A percentile compares a stretch with the other conserved stretches of the same genome.
Evolutionary conservation across 2,888 invertebrate species (phyloP).

Genomic region (Bhutanitis thaidina): DNA sequence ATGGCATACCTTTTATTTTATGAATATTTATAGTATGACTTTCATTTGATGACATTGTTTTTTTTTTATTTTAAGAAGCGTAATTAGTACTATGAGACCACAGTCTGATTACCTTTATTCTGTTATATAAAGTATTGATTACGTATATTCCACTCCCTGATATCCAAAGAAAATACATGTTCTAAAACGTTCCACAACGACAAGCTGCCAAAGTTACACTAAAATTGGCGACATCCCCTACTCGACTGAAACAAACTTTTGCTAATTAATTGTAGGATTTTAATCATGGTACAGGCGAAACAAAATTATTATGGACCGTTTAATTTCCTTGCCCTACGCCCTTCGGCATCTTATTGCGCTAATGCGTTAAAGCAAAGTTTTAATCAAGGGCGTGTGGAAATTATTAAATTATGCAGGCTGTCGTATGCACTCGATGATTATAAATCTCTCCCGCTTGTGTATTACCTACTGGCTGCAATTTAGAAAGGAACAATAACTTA

Average conservation of each 20-base stretch:
- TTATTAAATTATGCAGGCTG: conserved; percentile 78
- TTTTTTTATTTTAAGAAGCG: no score
- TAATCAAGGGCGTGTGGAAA: conserved; percentile 75
- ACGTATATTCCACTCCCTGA: no score
- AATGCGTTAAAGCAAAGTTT: conserved; percentile 76
- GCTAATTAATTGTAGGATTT: conserved; percentile 75
- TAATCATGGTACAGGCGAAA: conserved; percentile 72
- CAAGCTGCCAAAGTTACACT: neutral
- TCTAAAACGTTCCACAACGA: neutral
- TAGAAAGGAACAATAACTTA: conserved; percentile 38
- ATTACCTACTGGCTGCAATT: conserved; percentile 40
- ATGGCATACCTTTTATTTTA: no score
- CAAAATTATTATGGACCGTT: conserved; percentile 75
- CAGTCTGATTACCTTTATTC: no score
- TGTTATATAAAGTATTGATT: no score
- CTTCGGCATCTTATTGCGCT: conserved; percentile 61
- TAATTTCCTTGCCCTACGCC: conserved; percentile 70
- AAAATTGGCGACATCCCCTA: conserved; percentile 25
- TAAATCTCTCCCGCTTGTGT: conserved; percentile 67
- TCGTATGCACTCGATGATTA: conserved; percentile 71
- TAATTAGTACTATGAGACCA: no score
- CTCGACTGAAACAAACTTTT: conserved; percentile 54
- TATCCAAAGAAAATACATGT: neutral
- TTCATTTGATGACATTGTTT: no score
- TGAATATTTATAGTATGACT: no score